Evolutionary conservation across 2,888 invertebrate species (phyloP).

Genomic region (Drosophila suboccidentalis): DNA sequence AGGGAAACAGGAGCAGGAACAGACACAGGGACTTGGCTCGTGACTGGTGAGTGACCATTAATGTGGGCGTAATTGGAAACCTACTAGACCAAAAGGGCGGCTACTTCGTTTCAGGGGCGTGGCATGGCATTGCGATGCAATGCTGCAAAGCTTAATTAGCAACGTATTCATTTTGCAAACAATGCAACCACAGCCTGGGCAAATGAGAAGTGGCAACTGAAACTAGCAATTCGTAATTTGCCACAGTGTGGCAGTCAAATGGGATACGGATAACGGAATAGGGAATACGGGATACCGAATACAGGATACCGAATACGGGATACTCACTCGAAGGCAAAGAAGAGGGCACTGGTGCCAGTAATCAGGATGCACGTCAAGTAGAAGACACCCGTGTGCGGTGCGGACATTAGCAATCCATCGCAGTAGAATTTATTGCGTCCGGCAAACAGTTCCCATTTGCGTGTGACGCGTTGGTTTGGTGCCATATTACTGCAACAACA

Average conservation of each 20-base stretch:
- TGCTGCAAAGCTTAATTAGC: conserved; percentile 74
- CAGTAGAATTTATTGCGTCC: conserved; percentile 99
- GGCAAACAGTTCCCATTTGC: conserved; percentile 96
- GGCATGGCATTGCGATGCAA: conserved; percentile 16
- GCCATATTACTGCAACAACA: conserved; percentile 86
- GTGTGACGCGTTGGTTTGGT: conserved; percentile 86
- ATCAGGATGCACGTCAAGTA: conserved; percentile 97
- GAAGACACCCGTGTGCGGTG: conserved; percentile 97
- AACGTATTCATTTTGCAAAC: conserved; percentile 81
- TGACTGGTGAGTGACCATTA: conserved; percentile 67
- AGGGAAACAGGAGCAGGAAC: not conserved
- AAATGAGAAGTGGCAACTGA: conserved; percentile 39
- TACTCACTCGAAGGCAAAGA: conserved; percentile 98
- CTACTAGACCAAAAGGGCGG: conserved; percentile 28
- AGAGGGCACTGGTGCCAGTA: conserved; percentile 96
- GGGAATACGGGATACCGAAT: not conserved
- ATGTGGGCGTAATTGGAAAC: conserved; percentile 82
- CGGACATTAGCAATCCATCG: conserved; percentile 98
- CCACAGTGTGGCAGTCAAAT: conserved; percentile 14
- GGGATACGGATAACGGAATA: not conserved
- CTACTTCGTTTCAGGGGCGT: conserved; percentile 6
- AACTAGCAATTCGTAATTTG: conserved; percentile 14
- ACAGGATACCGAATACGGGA: too few relatives aligned
- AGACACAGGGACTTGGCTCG: not conserved
- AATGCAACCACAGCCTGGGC: conserved; percentile 67